A percentile compares a stretch with the other conserved stretches of the same genome.
These are phyloP conservation scores for Trichomycterus rosablanca DNA, from an alignment of 2,113 vertebrate genomes.

Conservation along the genomic window DNA sequence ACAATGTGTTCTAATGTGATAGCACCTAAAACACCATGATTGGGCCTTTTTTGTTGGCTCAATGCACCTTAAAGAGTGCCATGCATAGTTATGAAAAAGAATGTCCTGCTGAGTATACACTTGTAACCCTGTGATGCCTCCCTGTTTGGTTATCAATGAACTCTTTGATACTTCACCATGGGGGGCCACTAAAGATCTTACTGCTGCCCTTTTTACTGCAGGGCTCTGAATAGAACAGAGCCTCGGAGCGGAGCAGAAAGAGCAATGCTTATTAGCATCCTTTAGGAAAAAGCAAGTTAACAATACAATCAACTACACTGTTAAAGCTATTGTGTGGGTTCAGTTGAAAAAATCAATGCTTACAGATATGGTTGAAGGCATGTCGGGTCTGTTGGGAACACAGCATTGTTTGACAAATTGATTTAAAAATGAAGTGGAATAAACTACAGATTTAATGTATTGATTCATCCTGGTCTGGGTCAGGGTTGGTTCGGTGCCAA, in stretches of 20 bases:
- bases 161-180: slow-evolving; percentile 62
- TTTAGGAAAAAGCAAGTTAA: slow-evolving; percentile 44
- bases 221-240: slow-evolving; percentile 45
- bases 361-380: slow-evolving; percentile 4
- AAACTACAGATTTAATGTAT: no score
- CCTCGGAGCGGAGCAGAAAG: slow-evolving; percentile 16
- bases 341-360: slow-evolving; percentile 1
- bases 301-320: slow-evolving; percentile 44
- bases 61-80: slow-evolving; percentile 42
- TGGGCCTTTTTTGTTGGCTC: slow-evolving; percentile 28
- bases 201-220: slow-evolving; percentile 45
- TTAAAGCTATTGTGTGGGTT: slow-evolving; percentile 28
- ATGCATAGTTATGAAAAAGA: slow-evolving; percentile 36
- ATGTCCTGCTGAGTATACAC: slow-evolving; percentile 52
- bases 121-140: slow-evolving; percentile 65
- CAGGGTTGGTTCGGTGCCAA: no score
- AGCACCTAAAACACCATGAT: slow-evolving; percentile 20
- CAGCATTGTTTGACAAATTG: background rate
- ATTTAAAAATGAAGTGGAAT: no score
- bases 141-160: slow-evolving; percentile 64
- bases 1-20: slow-evolving; percentile 30
- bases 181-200: slow-evolving; percentile 58
- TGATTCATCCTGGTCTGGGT: no score
- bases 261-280: slow-evolving; percentile 56
- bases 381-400: background rate